Base-by-base conservation (phyloP, 2,113 vertebrate species). In the Eurypyga helias region DNA sequence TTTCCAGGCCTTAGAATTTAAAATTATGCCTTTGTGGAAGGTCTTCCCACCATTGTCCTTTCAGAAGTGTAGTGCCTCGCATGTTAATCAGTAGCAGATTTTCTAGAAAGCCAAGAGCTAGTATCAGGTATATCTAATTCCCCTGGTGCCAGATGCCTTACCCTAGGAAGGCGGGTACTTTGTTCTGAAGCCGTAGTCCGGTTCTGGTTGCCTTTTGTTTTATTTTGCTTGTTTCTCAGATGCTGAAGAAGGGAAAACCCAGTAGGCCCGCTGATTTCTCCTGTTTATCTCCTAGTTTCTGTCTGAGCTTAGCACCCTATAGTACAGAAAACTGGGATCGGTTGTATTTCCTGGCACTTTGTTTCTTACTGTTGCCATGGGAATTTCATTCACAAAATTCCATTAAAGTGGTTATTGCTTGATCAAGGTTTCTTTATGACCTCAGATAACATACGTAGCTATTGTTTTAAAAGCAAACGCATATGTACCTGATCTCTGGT, bases 21-120 rank as follows among this genome's bases (percentile, higher is more conserved):
- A 84, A 94, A 95, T 62, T 93, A 95, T 87, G 97, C 67, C 93
- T 95, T 97, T 96, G 96, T 96, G 87, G 62, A 94, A 78, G 78
- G 83, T 87, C 87, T 96, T 71, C 83, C 90, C 80, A 75, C 88
- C 91, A 85, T 97, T 97, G 98, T 98, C 96, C 95, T 61, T 86
- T 84, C 89, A 75, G 80, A 87, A 87, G 94, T 52, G 66, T 55
- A 33, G 87, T 31, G 66, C 89, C 75, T 72, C 66, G 96, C 97
- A 90, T 95, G 77, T 89, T 96, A 93, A 97, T 88, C 95, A 83
- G 95, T 89, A 97, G 96, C 82, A 94, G 95, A 91, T 93, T 94
- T 89, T 45, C 41, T 43, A 48, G 88, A 77, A 92, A 92, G 88
- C 92, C 65, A 29, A 36, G 69, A 58, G 89, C 85, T 34, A 6